Evolutionary conservation across 2,888 invertebrate species (phyloP), one percentile per base, ranked within the genome.

Genomic region (Trichopria drosophilae): DNA sequence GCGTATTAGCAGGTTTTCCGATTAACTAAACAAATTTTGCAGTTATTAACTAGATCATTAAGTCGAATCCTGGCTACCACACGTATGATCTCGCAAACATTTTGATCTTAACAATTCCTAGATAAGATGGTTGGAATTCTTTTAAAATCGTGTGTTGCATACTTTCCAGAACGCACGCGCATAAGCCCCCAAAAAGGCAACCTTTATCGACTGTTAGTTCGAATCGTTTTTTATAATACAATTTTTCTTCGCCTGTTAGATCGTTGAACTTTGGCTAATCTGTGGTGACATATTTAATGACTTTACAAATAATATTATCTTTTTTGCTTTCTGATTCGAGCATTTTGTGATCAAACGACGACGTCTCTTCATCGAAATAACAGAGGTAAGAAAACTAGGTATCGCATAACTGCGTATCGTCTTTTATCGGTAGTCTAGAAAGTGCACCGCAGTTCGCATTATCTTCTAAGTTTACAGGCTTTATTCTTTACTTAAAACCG

Each of bases 71-170:
- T n/a, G n/a, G 48, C 47, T 23, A 37, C 39, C 39, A 53, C 1
- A 48, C 42, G 13, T 47, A 48, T 7, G 37, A 40, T n/a, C 57
- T 39, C 6, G 58, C 57, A 7, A 51, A 43, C 15, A 45, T 51
- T 49, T 52, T 57, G 19, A 57, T 43, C 34, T 43, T 39, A 7
- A 53, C 52, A 23, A 47, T 37, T n/a, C 52, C 42, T 7, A 37
- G 28, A 34, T 61, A 57, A 1, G 55, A 28, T 1, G 35, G 40
- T n/a, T 55, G 55, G 2, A 55, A 12, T 20, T 55, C 55, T 7
- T 19, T 43, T 9, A 51, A 12, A 6, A 44, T 34, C 10, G 16
- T 9, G 4, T 22, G 2, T 12, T 31, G 34, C 51, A 55, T 35
- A 3, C n/a, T n/a, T n/a, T 29, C 36, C n/a, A 51, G 51, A 3